Evolutionary conservation across 2,888 invertebrate genomes (phyloP).

Genomic region (Leptinotarsa rubiginosa): DNA sequence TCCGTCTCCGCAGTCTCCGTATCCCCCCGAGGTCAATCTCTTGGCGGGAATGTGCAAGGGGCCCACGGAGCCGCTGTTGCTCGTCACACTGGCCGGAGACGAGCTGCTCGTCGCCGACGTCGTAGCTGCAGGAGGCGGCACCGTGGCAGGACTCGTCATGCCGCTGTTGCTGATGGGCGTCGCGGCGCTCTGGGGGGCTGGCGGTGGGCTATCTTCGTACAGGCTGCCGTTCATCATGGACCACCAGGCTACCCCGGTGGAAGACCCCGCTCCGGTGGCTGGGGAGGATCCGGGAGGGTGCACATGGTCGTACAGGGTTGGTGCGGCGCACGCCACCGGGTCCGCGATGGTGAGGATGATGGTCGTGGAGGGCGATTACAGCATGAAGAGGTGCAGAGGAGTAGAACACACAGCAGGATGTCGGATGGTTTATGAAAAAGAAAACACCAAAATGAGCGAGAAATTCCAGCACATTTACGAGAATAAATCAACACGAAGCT

Average conservation of each 20-base stretch:
- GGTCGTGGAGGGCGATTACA: constrained; percentile 64
- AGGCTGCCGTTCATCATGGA: constrained; percentile 87
- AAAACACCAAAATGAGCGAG: constrained; percentile 55
- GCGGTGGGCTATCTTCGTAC: constrained; percentile 78
- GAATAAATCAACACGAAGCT: neutral
- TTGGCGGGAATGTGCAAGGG: constrained; percentile 92
- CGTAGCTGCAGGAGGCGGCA: constrained; percentile 71
- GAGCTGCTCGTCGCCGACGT: constrained; percentile 77
- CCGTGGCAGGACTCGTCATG: constrained; percentile 66
- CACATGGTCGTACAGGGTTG: constrained; percentile 86
- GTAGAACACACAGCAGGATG: constrained; percentile 39
- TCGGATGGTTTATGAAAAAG: constrained; percentile 54
- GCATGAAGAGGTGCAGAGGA: constrained; percentile 56
- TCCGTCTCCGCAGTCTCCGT: constrained; percentile 72
- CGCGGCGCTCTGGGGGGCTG: constrained; percentile 68
- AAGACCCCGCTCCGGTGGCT: constrained; percentile 86
- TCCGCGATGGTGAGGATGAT: constrained; percentile 76
- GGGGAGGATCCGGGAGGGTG: constrained; percentile 77
- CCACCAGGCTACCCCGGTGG: constrained; percentile 88
- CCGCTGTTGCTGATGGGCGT: constrained; percentile 71
- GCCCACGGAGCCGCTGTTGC: constrained; percentile 78
- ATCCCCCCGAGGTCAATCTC: constrained; percentile 71
- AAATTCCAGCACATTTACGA: constrained; percentile 15
- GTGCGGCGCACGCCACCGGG: constrained; percentile 84
- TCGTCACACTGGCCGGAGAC: constrained; percentile 72